A percentile compares a stretch with the other conserved stretches of the same genome.
phyloP scores from a whole-genome alignment of 1,140 invertebrate genomes.

The Cheumatopsyche charites region DNA sequence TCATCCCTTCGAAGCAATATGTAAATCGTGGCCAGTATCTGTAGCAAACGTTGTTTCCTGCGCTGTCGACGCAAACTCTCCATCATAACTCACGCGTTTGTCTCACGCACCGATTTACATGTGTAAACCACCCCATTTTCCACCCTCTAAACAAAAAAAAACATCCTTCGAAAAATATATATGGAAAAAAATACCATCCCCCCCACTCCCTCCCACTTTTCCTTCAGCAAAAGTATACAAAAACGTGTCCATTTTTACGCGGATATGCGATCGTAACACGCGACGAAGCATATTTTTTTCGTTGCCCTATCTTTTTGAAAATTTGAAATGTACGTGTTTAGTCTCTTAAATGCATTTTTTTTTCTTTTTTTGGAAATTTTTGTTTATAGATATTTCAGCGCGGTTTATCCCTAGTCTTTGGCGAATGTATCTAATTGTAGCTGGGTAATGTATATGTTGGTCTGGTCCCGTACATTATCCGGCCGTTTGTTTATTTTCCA shows the following conservation, averaged over 20 bases:
- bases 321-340: too few species aligned
- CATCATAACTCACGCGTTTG: constrained; percentile 48
- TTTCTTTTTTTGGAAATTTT: too few species aligned
- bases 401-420: too few species aligned
- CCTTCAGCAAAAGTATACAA: neutral
- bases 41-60: constrained; percentile 44
- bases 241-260: constrained; percentile 9
- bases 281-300: neutral
- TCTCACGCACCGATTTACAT: constrained; percentile 49
- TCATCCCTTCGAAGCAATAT: constrained; percentile 37
- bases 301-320: neutral
- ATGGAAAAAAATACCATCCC: too few species aligned
- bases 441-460: neutral
- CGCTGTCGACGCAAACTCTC: constrained; percentile 48
- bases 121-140: constrained; percentile 47
- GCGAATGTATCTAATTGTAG: neutral
- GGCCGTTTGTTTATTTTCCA: constrained; percentile 48
- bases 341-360: neutral
- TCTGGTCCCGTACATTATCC: constrained; percentile 43
- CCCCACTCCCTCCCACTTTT: neutral
- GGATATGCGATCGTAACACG: too few species aligned
- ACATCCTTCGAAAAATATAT: too few species aligned
- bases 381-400: too few species aligned
- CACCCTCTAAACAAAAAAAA: neutral
- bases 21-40: constrained; percentile 48